Evolutionary conservation across 2,797 vertebrate genomes (phyloP).

Genomic region (Rhincodon typus): DNA sequence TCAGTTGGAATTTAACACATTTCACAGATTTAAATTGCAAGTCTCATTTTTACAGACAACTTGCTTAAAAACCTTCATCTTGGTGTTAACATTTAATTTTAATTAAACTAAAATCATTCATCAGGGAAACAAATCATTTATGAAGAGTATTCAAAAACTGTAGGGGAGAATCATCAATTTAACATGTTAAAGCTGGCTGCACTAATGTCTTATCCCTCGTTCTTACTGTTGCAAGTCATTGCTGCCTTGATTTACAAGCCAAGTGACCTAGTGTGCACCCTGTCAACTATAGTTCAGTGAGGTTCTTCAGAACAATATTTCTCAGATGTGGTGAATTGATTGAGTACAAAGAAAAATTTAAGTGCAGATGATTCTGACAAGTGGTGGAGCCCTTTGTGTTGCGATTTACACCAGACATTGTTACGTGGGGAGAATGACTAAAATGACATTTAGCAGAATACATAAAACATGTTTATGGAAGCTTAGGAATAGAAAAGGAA

Average conservation of each 20-base stretch:
- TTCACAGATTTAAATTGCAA: neutral
- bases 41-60: neutral
- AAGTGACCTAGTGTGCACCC: slow-evolving; percentile 13
- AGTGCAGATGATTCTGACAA: slow-evolving; percentile 37
- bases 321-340: slow-evolving; percentile 38
- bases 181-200: slow-evolving; percentile 7
- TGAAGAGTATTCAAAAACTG: neutral
- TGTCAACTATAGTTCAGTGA: slow-evolving; percentile 35
- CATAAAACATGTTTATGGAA: slow-evolving; percentile 29
- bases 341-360: slow-evolving; percentile 40
- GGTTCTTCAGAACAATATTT: slow-evolving; percentile 41
- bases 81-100: neutral
- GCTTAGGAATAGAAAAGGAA: slow-evolving; percentile 2
- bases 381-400: slow-evolving; percentile 40
- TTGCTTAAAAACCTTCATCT: neutral
- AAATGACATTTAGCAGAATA: neutral
- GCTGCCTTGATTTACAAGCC: slow-evolving; percentile 40
- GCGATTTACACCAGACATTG: neutral
- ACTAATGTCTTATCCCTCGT: neutral
- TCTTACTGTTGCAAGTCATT: slow-evolving; percentile 9
- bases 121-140: neutral
- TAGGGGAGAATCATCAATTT: neutral
- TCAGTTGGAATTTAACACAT: neutral
- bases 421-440: slow-evolving; percentile 42
- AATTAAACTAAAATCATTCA: slow-evolving; percentile 1